Conservation (phyloP, 2,113 vertebrate genomes). For the Phyllopteryx taeniolatus region DNA sequence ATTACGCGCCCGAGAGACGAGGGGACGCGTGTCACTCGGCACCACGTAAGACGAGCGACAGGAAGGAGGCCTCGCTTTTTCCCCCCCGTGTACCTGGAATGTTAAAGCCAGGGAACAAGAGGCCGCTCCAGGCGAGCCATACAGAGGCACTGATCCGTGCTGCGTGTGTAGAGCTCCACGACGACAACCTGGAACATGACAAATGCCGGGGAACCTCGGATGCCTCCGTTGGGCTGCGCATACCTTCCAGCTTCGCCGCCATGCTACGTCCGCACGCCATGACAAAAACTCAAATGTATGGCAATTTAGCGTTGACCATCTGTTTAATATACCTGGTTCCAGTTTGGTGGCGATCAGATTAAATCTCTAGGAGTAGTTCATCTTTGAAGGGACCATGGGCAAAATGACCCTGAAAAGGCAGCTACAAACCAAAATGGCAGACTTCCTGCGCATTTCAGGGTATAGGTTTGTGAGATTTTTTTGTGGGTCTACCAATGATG, state of each 20-base stretch:
- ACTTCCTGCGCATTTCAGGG: no score
- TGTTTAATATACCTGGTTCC: not conserved
- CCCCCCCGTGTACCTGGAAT: conserved; percentile 68
- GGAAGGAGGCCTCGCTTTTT: conserved; percentile 59
- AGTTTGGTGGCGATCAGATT: not conserved
- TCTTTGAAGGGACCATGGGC: no score
- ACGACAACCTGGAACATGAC: conserved; percentile 56
- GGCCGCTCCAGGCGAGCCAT: conserved; percentile 58
- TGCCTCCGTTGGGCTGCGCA: no score
- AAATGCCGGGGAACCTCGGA: not conserved
- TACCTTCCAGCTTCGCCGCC: not conserved
- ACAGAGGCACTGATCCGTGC: conserved; percentile 72
- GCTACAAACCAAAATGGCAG: no score
- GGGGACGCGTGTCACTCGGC: conserved; percentile 73
- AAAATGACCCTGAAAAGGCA: no score
- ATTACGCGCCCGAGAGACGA: conserved; percentile 70
- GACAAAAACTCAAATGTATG: not conserved
- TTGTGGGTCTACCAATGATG: no score
- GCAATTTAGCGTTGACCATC: not conserved
- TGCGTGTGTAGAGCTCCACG: conserved; percentile 57
- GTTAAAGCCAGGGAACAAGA: conserved; percentile 65
- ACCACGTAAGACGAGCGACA: conserved; percentile 62
- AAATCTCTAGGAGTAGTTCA: not conserved
- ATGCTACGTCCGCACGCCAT: not conserved
- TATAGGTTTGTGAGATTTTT: no score